phyloP scores from a whole-genome alignment of 2,888 invertebrate species.

The Monopis laevigella region DNA sequence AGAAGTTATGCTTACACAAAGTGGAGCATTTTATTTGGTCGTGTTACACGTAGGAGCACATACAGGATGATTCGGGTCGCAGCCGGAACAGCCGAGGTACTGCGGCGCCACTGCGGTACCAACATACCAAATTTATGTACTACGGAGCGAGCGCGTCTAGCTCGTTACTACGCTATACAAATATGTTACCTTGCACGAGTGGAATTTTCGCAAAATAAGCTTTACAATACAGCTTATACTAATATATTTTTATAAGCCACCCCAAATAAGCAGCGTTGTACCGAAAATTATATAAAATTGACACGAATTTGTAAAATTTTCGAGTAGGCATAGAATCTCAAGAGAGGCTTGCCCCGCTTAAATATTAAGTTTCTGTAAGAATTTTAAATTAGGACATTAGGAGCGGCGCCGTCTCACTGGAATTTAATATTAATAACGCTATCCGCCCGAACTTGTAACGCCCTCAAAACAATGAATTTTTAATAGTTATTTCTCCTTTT shows the following conservation, averaged over 20 bases:
- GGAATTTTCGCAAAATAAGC: conserved; percentile 27
- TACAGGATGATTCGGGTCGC: conserved; percentile 16
- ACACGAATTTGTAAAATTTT: conserved; percentile 30
- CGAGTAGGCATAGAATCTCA: conserved; percentile 34
- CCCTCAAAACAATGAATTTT: conserved; percentile 53
- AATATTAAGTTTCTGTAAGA: conserved; percentile 61
- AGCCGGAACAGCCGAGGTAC: conserved; percentile 34
- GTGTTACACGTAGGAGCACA: conserved; percentile 45
- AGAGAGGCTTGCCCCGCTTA: conserved; percentile 40
- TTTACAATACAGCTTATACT: conserved; percentile 5
- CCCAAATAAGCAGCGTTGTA: conserved; percentile 29
- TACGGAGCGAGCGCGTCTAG: conserved; percentile 50
- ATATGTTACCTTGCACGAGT: conserved; percentile 29
- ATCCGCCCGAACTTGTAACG: conserved; percentile 38
- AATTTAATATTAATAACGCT: conserved; percentile 61
- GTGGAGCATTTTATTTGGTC: conserved; percentile 56
- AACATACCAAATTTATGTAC: conserved; percentile 55
- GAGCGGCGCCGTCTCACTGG: conserved; percentile 39
- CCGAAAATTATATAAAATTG: conserved; percentile 40
- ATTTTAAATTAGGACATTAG: conserved; percentile 61
- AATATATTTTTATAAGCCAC: conserved; percentile 6
- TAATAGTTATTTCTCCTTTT: conserved; percentile 53
- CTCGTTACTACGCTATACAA: conserved; percentile 11
- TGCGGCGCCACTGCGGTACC: conserved; percentile 61
- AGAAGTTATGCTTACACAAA: too few relatives aligned